Evolutionary conservation across 2,113 vertebrate genomes (phyloP).

Genomic region (Rhinopomastus cyanomelas): DNA sequence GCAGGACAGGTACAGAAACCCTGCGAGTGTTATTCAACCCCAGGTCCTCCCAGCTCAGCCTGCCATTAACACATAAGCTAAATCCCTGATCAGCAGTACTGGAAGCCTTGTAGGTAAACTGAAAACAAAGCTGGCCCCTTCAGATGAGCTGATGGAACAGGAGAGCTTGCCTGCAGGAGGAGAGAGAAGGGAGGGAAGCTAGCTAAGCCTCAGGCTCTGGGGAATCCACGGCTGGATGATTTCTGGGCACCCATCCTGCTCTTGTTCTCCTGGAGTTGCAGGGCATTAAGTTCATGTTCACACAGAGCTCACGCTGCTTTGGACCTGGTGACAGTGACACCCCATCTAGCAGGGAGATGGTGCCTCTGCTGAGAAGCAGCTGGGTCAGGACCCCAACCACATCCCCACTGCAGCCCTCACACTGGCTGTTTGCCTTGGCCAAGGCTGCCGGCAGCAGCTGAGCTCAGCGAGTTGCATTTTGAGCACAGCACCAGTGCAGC

Average conservation of each 20-base stretch:
- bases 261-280: neutral
- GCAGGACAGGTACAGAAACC: neutral
- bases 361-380: neutral
- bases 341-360: neutral
- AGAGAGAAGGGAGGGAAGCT: neutral
- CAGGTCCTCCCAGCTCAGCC: neutral
- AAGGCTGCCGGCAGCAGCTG: neutral
- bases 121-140: neutral
- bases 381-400: neutral
- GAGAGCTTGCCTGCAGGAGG: neutral
- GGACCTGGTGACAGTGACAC: neutral
- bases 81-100: neutral
- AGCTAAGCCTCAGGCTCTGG: neutral
- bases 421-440: neutral
- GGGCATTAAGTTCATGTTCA: neutral
- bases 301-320: neutral
- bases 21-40: neutral
- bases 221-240: neutral
- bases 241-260: slow-evolving; percentile 20
- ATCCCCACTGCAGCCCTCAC: neutral
- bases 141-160: neutral
- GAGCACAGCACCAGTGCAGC: neutral
- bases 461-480: neutral
- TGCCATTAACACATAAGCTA: neutral
- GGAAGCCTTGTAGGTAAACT: neutral